These are phyloP conservation scores for Camponotus fellah DNA, from an alignment of 2,888 invertebrate species.

Conservation along the genomic window DNA sequence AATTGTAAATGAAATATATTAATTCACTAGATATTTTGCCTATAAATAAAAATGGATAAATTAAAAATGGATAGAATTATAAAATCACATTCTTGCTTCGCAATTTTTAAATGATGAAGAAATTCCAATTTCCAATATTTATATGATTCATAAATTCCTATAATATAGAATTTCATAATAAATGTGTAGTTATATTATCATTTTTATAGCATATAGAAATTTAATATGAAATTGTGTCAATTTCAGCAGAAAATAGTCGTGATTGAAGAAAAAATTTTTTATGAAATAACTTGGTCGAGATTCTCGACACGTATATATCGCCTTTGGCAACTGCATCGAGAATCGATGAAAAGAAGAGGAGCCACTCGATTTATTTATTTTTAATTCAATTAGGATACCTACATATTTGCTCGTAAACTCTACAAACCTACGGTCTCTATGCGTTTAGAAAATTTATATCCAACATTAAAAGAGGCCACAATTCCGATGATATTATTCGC, in stretches of 20 bases:
- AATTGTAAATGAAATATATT: constrained; percentile 13
- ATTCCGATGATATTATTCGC: constrained; percentile 12
- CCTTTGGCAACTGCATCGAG: background rate
- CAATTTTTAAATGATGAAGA: background rate
- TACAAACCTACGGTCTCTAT: background rate
- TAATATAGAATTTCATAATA: background rate
- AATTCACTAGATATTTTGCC: background rate
- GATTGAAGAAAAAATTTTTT: background rate
- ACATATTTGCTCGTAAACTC: constrained; percentile 32
- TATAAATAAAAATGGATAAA: background rate
- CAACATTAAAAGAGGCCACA: constrained; percentile 23
- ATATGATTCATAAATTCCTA: background rate
- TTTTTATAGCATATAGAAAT: background rate
- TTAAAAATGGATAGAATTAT: background rate
- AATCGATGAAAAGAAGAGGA: background rate
- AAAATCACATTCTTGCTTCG: background rate
- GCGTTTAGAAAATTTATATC: constrained; percentile 27
- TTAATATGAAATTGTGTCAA: background rate
- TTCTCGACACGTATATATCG: background rate
- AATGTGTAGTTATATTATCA: background rate
- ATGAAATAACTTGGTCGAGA: background rate
- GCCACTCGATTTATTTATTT: constrained; percentile 27
- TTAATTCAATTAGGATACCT: constrained; percentile 37
- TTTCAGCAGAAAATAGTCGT: background rate
- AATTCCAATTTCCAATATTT: background rate